Percentiles rank a stretch among this genome's conserved stretches.
Evolutionary conservation across 2,797 vertebrate genomes (phyloP).

Genomic region (Gymnothorax javanicus): DNA sequence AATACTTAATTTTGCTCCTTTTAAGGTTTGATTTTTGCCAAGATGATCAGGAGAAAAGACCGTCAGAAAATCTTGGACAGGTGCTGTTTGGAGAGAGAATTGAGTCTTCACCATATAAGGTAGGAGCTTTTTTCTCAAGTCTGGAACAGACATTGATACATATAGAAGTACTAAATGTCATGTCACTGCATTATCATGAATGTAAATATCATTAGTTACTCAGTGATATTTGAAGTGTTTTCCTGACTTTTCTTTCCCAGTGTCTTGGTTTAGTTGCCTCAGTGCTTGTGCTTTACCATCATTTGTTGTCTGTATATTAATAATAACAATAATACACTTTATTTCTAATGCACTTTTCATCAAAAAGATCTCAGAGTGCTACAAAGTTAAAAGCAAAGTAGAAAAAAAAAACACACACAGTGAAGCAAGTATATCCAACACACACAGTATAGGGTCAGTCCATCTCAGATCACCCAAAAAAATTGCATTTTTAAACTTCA

Average conservation of each 20-base stretch:
- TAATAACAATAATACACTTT: no score
- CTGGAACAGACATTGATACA: background rate
- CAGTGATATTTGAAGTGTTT: no score
- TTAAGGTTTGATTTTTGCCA: conserved; percentile 92
- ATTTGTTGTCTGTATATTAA: no score
- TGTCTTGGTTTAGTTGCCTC: no score
- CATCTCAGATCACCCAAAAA: no score
- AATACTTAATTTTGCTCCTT: conserved; percentile 19
- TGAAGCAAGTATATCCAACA: no score
- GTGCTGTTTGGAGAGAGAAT: conserved; percentile 90
- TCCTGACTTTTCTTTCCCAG: background rate
- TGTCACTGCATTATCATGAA: background rate
- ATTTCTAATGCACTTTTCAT: no score
- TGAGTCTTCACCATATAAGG: conserved; percentile 88
- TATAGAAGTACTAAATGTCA: background rate
- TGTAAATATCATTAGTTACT: background rate
- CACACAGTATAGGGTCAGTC: no score
- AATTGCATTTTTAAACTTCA: no score
- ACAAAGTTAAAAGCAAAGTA: no score
- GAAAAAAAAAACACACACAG: no score
- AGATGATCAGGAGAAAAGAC: conserved; percentile 77
- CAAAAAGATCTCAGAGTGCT: no score
- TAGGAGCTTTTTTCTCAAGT: conserved; percentile 50
- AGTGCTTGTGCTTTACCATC: background rate
- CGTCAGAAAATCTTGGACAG: conserved; percentile 90